Conservation (phyloP, 2,113 vertebrate genomes). For the Cinclus mexicanus region DNA sequence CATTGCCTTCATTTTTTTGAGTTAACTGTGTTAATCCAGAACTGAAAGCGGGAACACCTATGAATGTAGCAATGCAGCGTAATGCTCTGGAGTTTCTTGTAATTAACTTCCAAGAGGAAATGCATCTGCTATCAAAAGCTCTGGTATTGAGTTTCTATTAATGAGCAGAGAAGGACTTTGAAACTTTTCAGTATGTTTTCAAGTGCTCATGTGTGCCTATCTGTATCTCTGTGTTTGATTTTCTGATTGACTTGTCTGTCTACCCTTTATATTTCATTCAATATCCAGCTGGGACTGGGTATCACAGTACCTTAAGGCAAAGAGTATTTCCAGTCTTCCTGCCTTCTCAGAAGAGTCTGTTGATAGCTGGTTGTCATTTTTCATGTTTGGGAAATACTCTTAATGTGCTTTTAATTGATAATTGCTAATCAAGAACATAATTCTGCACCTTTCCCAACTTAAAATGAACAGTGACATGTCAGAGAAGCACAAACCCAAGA, state of each 20-base stretch:
- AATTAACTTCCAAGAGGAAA: not conserved
- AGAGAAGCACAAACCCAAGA: not conserved
- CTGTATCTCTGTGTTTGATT: not conserved
- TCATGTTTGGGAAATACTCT: not conserved
- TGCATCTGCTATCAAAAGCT: not conserved
- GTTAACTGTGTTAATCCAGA: not conserved
- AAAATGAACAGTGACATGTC: not conserved
- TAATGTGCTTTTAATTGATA: not conserved
- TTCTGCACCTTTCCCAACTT: not conserved
- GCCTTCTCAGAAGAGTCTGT: not conserved
- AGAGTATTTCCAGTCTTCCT: not conserved
- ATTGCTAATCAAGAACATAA: not conserved
- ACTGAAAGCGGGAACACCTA: not conserved
- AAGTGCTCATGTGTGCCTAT: not conserved
- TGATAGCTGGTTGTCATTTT: not conserved
- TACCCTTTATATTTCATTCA: not conserved
- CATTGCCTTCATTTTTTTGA: not conserved
- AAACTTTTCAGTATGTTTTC: not conserved
- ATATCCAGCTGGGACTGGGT: not conserved
- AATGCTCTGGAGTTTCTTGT: not conserved
- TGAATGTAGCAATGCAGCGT: not conserved
- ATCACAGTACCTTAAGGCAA: not conserved
- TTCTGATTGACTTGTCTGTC: not conserved
- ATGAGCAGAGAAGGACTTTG: accelerated
- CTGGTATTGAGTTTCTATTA: not conserved